Evolutionary conservation across 35 echinoderm and acorn worm species (phyloP).

Genomic region (Diadema setosum): DNA sequence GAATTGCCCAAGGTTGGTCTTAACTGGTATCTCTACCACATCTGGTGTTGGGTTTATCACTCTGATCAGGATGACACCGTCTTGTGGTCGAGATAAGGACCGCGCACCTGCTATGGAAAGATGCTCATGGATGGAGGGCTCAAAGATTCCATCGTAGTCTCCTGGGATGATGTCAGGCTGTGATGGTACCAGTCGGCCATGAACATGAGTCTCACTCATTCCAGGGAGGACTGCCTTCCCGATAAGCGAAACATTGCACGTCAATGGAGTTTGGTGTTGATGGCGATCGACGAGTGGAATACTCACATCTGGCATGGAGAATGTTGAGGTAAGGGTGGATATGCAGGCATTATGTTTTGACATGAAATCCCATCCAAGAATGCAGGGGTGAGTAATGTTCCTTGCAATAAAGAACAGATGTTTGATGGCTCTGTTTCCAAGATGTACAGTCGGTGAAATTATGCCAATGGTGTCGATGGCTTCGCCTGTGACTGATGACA

Average conservation of each 20-base stretch:
- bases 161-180: not conserved
- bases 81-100: not conserved
- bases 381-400: not conserved
- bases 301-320: not conserved
- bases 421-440: not conserved
- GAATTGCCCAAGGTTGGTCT: not conserved
- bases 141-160: not conserved
- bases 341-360: not conserved
- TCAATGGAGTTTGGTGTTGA: not conserved
- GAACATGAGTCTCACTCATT: not conserved
- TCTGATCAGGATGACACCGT: not conserved
- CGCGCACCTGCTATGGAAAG: not conserved
- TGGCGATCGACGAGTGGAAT: not conserved
- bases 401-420: not conserved
- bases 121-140: not conserved
- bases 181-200: not conserved
- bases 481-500: not conserved
- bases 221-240: not conserved
- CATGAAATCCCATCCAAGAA: conserved; percentile 28
- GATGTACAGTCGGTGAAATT: not conserved
- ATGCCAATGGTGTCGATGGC: not conserved
- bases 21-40: not conserved
- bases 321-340: not conserved
- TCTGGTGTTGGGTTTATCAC: not conserved
- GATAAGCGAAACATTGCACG: not conserved